Evolutionary conservation across 2,797 vertebrate species (phyloP), one percentile per base, ranked within the genome.

Genomic region (Odontamblyopus lacepedii): DNA sequence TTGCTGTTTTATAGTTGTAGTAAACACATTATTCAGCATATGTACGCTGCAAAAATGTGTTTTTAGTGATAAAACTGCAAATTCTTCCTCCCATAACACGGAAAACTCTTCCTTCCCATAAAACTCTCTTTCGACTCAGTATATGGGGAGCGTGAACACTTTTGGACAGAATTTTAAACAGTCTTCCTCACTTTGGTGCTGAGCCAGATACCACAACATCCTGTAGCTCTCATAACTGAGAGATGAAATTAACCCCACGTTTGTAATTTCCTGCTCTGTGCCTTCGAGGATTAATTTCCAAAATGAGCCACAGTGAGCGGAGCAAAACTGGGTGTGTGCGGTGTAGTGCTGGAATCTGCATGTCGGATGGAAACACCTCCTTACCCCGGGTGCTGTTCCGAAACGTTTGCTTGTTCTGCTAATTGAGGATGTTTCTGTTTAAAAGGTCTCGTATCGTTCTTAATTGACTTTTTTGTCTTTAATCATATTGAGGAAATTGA

Each of bases 191-290:
- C 79, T 67, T 74, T 69, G 27, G 53, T 51, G 27, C 29, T 0
- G 19, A 51, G 38, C 64, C 72, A 59, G 59, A 27, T 55, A 56
- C 69, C 75, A 35, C 65, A 75, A 6, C 73, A 51, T 64, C 69
- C 65, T 70, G 51, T 63, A 59, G 57, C 67, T 29, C 53, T 76
- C 69, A 72, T 77, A 71, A 71, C 64, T 69, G 64, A 75, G 81
- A 64, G 79, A 73, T 76, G 62, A 87, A 86, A 86, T 87, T 69
- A 89, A 77, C 75, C 70, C 69, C 73, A 61, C 48, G 23, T 63
- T 60, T 67, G 68, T 77, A 83, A 59, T 87, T 83, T 84, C 75
- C 78, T 82, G 80, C 80, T 62, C 76, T 61, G 26, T 23, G 30
- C 63, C 77, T 74, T 30, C 32, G 61, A 72, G 78, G 69, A 76